phyloP scores from a whole-genome alignment of 2,888 invertebrate genomes.

The Nomada flava region DNA sequence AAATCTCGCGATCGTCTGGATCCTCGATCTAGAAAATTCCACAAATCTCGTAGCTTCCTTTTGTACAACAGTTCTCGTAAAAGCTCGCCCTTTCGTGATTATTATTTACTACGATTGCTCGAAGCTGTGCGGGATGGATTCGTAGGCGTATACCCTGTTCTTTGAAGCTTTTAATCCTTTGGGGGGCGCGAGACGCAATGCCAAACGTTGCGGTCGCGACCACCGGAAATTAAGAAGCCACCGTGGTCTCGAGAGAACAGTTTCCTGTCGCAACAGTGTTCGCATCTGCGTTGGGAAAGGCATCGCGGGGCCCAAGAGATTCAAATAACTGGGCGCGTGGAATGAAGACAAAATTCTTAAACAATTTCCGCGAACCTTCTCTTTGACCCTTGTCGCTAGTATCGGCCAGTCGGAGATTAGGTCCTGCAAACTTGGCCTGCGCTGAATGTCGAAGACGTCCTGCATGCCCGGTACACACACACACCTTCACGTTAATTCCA shows the following conservation, averaged over 20 bases:
- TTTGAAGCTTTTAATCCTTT: conserved; percentile 55
- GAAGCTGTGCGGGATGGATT: conserved; percentile 66
- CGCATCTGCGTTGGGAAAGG: not conserved
- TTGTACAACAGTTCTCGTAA: not conserved
- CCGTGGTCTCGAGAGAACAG: not conserved
- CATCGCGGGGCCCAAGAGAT: conserved; percentile 36
- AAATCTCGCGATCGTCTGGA: conserved; percentile 42
- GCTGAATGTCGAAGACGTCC: conserved; percentile 89
- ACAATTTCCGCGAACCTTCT: conserved; percentile 87
- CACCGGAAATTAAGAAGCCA: not conserved
- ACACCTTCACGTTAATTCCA: conserved; percentile 70
- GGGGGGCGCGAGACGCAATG: conserved; percentile 19
- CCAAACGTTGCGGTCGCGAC: not conserved
- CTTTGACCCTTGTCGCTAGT: conserved; percentile 88
- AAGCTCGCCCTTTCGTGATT: not conserved
- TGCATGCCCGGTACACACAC: conserved; percentile 82
- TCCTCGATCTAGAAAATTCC: not conserved
- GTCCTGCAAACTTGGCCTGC: conserved; percentile 89
- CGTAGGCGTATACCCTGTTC: conserved; percentile 50
- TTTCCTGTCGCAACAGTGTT: too few species aligned
- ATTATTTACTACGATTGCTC: conserved; percentile 3
- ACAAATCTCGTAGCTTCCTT: not conserved
- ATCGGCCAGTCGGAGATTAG: conserved; percentile 92
- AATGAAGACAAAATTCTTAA: conserved; percentile 60
- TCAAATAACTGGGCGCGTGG: conserved; percentile 59